Evolutionary conservation across 2,888 invertebrate genomes (phyloP).

Genomic region (Deilephila elpenor): DNA sequence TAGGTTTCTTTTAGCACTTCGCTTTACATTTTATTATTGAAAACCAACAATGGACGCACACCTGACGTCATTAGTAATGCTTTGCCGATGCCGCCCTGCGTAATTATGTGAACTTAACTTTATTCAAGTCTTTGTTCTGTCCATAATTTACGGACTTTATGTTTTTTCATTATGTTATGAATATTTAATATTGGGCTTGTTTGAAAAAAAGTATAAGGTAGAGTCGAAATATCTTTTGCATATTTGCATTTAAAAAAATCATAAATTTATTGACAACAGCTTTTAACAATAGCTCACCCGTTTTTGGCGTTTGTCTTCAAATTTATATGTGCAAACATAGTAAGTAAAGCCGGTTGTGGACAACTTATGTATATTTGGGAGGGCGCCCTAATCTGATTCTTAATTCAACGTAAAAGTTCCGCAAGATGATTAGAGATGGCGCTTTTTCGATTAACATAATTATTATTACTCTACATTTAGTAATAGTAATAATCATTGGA

Average conservation of each 20-base stretch:
- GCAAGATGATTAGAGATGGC: slow-evolving; percentile 43
- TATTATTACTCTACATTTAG: not conserved
- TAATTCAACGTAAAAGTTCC: slow-evolving; percentile 39
- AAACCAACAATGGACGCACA: slow-evolving; percentile 67
- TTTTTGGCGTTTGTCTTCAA: too few species aligned
- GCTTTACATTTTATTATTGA: slow-evolving; percentile 68
- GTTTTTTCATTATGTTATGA: not conserved
- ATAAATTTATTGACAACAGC: too few species aligned
- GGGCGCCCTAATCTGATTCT: slow-evolving; percentile 2
- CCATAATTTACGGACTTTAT: slow-evolving; percentile 30
- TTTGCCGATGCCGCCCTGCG: slow-evolving; percentile 60
- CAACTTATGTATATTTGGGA: not conserved
- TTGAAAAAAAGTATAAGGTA: too few species aligned
- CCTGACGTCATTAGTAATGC: slow-evolving; percentile 61
- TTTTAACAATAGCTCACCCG: too few species aligned
- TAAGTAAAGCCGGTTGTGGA: not conserved
- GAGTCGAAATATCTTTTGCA: too few species aligned
- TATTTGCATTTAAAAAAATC: too few species aligned
- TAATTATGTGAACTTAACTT: slow-evolving; percentile 38
- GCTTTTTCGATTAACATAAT: slow-evolving; percentile 35
- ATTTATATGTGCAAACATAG: too few species aligned
- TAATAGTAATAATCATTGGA: too few species aligned
- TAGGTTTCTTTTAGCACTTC: slow-evolving; percentile 72
- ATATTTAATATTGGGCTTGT: too few species aligned
- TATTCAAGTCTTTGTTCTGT: slow-evolving; percentile 38